These are phyloP conservation scores for Ptychodera flava DNA, from an alignment of 35 echinoderm and acorn worm species.

Conservation along the genomic window DNA sequence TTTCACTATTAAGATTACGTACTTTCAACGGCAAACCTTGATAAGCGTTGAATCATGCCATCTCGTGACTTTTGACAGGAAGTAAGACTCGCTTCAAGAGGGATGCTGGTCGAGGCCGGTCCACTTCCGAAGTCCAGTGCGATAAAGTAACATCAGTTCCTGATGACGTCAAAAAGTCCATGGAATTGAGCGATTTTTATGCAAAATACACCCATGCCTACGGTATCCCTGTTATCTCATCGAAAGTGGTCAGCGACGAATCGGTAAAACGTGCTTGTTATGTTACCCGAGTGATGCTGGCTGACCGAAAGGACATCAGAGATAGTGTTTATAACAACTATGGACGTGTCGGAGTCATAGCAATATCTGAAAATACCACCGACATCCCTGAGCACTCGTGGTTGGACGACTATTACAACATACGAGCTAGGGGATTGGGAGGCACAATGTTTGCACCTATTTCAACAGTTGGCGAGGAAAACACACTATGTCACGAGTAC, in stretches of 20 bases:
- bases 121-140: conserved; percentile 14
- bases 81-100: background rate
- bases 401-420: conserved; percentile 26
- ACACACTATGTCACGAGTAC: conserved; percentile 31
- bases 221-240: conserved; percentile 57
- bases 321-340: conserved; percentile 36
- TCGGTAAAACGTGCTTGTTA: conserved; percentile 52
- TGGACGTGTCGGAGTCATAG: conserved; percentile 47
- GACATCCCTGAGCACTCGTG: conserved; percentile 55
- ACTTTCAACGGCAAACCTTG: too few species aligned
- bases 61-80: too few species aligned
- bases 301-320: conserved; percentile 52
- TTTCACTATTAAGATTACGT: too few species aligned
- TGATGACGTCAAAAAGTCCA: conserved; percentile 12
- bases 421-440: conserved; percentile 44
- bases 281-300: conserved; percentile 29
- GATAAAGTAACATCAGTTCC: conserved; percentile 26
- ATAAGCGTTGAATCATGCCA: too few species aligned
- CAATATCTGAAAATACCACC: conserved; percentile 35
- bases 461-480: conserved; percentile 45
- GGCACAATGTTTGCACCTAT: conserved; percentile 34
- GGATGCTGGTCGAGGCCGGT: conserved; percentile 8
- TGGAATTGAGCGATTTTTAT: conserved; percentile 45
- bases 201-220: conserved; percentile 61
- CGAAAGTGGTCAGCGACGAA: conserved; percentile 6